Percentiles rank a stretch among this genome's conserved stretches.
These are phyloP conservation scores for Hippocampus mohnikei DNA, from an alignment of 2,113 vertebrate species.

Conservation along the genomic window DNA sequence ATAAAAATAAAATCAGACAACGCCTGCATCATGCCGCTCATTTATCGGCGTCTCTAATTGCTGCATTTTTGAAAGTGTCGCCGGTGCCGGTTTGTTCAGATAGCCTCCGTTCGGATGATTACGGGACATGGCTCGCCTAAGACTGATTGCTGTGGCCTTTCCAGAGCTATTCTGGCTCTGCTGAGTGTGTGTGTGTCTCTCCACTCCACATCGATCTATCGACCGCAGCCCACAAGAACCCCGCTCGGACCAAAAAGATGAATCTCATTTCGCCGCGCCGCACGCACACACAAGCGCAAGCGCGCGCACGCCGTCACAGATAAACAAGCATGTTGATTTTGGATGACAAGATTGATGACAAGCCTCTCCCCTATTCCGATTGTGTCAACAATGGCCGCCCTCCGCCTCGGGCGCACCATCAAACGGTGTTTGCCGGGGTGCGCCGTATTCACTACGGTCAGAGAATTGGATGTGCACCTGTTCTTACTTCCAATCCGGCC, in stretches of 20 bases:
- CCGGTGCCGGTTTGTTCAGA: conserved; percentile 43
- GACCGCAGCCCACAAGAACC: conserved; percentile 65
- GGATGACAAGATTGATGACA: conserved; percentile 68
- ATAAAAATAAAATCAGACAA: background rate
- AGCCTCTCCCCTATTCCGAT: conserved; percentile 39
- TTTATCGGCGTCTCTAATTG: conserved; percentile 45
- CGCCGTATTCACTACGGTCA: conserved; percentile 39
- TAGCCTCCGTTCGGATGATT: conserved; percentile 53
- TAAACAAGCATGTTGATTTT: conserved; percentile 60
- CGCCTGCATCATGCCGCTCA: conserved; percentile 20
- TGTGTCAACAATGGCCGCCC: conserved; percentile 42
- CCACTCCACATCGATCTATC: conserved; percentile 67
- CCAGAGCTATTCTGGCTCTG: conserved; percentile 63
- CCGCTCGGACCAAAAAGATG: conserved; percentile 57
- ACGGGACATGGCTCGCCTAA: conserved; percentile 49
- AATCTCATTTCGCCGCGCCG: conserved; percentile 45
- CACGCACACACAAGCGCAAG: conserved; percentile 11
- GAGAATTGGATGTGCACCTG: conserved; percentile 64
- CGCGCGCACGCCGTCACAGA: conserved; percentile 23
- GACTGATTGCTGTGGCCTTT: conserved; percentile 69
- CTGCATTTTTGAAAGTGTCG: conserved; percentile 39
- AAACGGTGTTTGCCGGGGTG: conserved; percentile 35
- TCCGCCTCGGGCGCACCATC: conserved; percentile 9
- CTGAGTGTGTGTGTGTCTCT: conserved; percentile 63
- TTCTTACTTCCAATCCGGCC: too few relatives aligned